Percentiles rank a stretch among this genome's conserved stretches.
phyloP scores from a whole-genome alignment of 1,140 invertebrate species.

The Solenopsis fugax region DNA sequence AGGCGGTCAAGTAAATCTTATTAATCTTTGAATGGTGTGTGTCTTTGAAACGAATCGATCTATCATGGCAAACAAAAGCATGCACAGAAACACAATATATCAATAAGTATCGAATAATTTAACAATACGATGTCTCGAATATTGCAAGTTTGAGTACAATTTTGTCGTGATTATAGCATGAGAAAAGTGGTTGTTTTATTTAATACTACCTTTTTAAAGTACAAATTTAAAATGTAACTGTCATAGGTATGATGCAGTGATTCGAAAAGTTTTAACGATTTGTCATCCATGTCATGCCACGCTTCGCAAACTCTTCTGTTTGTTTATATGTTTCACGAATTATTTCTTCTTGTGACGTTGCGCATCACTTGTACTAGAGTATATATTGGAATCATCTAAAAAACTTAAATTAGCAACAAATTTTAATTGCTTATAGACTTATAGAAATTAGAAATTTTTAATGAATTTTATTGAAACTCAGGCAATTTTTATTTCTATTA shows the following conservation, averaged over 20 bases:
- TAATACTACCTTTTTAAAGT: slow-evolving; percentile 24
- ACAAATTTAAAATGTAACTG: neutral
- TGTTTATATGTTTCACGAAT: slow-evolving; percentile 9
- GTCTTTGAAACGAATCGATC: slow-evolving; percentile 15
- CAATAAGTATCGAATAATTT: slow-evolving; percentile 43
- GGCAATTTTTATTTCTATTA: too few species aligned
- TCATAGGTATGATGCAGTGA: neutral
- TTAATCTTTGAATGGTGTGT: slow-evolving; percentile 15
- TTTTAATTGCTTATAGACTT: neutral
- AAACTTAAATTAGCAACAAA: neutral
- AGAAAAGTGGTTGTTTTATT: slow-evolving; percentile 19
- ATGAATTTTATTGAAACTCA: too few species aligned
- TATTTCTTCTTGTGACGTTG: slow-evolving; percentile 1
- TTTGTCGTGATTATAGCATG: neutral
- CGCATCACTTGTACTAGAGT: neutral
- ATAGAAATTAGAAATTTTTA: too few species aligned
- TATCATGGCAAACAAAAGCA: neutral
- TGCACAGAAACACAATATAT: neutral
- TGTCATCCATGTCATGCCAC: neutral
- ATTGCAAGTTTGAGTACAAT: neutral
- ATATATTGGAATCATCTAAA: neutral
- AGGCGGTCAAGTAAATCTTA: neutral
- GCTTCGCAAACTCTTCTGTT: neutral
- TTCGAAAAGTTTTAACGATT: slow-evolving; percentile 40
- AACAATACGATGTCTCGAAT: neutral